Base-by-base conservation (phyloP, 2,113 vertebrate genomes). In the Dasyornis broadbenti region DNA sequence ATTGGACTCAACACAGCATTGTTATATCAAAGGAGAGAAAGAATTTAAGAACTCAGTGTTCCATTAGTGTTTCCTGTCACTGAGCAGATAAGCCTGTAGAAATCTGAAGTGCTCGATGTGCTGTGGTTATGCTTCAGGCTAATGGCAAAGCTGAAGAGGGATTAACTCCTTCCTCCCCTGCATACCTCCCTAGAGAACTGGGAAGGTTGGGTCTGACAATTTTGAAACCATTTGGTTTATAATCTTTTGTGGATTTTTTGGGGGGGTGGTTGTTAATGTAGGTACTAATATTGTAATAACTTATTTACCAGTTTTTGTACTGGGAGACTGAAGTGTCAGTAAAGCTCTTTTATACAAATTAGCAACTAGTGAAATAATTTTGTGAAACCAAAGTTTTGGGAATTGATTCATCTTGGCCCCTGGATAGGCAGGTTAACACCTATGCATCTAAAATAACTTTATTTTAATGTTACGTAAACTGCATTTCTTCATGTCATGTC, bases 71-170 rank as follows among this genome's bases (percentile, higher is more conserved):
- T 82, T 73, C 64, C 76, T 94, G 68, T 80, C 63, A 69, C 79
- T 83, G 72, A 90, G 64, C 64, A 90, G 94, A 90, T 94, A 93
- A 92, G 76, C 76, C 71, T 76, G 50, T 73, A 80, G 80, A 91
- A 94, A 86, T 93, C 75, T 85, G 82, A 95, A 94, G 65, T 88
- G 79, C 53, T 90, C 4, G 21, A 0, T 33, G 82, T 69, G 76
- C 60, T 88, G 47, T 61, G 76, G 5, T 72, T 89, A 39, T 84
- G 60, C 83, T 82, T 89, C 77, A 92, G 77, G 77, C 68, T 86
- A 7, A 13, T 47, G 64, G 72, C 68, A 95, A 63, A 86, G 71
- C 82, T 83, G 45, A 40, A 52, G 21, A 68, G 53, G 37, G 15
- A 44, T 94, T 95, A 94, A 93, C 76, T 88, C 82, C 50, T 77